Percentiles rank a stretch among this genome's conserved stretches.
phyloP scores from a whole-genome alignment of 2,113 vertebrate species.

The Pelvicachromis taeniatus region DNA sequence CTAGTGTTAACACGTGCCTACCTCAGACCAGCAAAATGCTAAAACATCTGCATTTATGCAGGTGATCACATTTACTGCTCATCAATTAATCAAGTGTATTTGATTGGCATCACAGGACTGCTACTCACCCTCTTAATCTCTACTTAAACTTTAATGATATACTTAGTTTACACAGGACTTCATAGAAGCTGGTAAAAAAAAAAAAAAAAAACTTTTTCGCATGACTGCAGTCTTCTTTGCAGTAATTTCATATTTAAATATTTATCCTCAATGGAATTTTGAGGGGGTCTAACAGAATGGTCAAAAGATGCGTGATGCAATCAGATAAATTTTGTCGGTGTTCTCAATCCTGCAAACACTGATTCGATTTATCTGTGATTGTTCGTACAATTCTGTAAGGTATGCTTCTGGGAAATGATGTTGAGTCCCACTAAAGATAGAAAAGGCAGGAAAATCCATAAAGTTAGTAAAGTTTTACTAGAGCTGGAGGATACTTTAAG shows the following conservation, averaged over 20 bases:
- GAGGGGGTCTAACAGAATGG: not conserved
- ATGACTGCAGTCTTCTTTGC: not conserved
- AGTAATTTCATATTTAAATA: not conserved
- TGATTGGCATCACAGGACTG: not conserved
- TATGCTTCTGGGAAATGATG: not conserved
- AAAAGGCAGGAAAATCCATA: not conserved
- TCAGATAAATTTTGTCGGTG: not conserved
- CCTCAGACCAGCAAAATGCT: not conserved
- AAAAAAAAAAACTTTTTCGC: not conserved
- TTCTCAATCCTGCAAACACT: not conserved
- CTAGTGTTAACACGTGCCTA: not conserved
- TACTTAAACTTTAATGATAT: not conserved
- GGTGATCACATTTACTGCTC: not conserved
- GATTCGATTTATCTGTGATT: not conserved
- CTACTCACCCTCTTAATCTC: not conserved
- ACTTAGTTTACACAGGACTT: not conserved
- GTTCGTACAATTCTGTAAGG: not conserved
- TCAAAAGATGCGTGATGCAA: not conserved
- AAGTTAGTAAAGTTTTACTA: not conserved
- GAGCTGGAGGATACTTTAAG: not conserved
- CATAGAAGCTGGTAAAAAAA: too few species aligned
- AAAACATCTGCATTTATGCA: not conserved
- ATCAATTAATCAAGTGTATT: not conserved
- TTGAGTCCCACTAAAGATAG: not conserved
- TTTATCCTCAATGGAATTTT: not conserved